Base-by-base conservation (phyloP, 2,888 invertebrate species). In the Drosophila lutescens region DNA sequence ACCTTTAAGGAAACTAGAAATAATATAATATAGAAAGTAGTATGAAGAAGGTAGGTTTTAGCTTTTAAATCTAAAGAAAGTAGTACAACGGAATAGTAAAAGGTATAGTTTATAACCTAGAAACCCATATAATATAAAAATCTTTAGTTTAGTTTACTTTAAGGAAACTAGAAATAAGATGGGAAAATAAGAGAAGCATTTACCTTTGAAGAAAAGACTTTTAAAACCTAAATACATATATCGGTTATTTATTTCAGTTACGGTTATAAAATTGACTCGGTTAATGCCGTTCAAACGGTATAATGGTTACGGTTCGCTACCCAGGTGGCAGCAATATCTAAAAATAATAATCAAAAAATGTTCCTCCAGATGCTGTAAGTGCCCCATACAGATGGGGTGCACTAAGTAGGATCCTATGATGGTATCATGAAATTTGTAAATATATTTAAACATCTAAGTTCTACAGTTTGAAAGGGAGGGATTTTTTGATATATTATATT, bases 251-350 rank as follows among this genome's bases (percentile, higher is more conserved):
- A 32, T 47, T 47, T 47, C 47, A 15, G 47, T 47, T 47, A 32
- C 47, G 15, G 32, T 17, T 47, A 32, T 47, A 47, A 47, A 47
- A 47, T 30, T 47, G 32, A 32, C 32, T 47, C 47, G 15, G 47
- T 47, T 47, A 47, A 32, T 47, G 10, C 32, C 17, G 47, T 47
- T 43, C 17, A 46, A 44, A 55, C 38, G 41, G 55, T 41, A 23
- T n/a, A 32, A 32, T 47, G 30, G 47, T 32, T 47, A 17, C 47
- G 47, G 3, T 47, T 47, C 32, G 47, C 47, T 47, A 47, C 17
- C 30, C 32, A 30, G 47, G 47, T 47, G 47, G 47, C 47, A 47
- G 47, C 17, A 32, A 47, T 32, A 15, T 30, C 32, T 47, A 17
- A 47, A 47, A 47, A 47, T 47, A 47, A 47, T 47, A 32, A 32